Evolutionary conservation across 2,888 invertebrate species (phyloP).

Genomic region (Minunthozetes semirufus): DNA sequence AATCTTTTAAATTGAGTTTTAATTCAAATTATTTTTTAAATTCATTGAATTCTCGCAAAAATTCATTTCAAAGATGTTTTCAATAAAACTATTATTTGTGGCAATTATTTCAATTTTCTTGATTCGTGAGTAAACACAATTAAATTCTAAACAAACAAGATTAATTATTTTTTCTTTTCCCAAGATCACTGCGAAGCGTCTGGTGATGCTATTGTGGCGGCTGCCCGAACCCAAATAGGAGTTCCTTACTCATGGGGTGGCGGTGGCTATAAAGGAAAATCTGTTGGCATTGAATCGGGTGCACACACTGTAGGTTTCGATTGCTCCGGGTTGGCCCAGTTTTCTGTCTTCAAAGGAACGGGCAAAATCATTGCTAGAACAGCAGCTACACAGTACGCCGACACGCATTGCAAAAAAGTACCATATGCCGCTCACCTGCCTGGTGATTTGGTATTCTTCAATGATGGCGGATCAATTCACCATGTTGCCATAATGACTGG

Average conservation of each 20-base stretch:
- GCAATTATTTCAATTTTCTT: no score
- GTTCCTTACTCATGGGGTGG: slow-evolving; percentile 27
- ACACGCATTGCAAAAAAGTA: background rate
- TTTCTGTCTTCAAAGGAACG: slow-evolving; percentile 12
- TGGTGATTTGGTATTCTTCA: slow-evolving; percentile 21
- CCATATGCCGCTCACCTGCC: background rate
- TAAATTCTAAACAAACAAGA: background rate
- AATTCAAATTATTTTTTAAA: no score
- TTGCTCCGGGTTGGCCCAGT: slow-evolving; percentile 17
- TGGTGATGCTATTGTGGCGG: background rate
- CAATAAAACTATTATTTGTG: no score
- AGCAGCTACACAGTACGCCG: slow-evolving; percentile 11
- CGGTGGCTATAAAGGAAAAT: slow-evolving; percentile 11
- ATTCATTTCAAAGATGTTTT: no score
- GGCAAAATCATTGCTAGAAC: background rate
- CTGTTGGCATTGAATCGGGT: background rate
- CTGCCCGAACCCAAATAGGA: slow-evolving; percentile 1
- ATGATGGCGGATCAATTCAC: slow-evolving; percentile 14
- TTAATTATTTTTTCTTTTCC: background rate
- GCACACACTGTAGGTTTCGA: slow-evolving; percentile 17
- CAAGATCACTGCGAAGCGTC: background rate
- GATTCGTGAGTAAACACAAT: no score
- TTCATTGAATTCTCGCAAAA: no score
- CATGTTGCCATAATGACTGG: background rate
- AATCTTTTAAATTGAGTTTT: no score